These are phyloP conservation scores for Pteropus rufus DNA, from an alignment of 2,797 vertebrate genomes.

Conservation along the genomic window DNA sequence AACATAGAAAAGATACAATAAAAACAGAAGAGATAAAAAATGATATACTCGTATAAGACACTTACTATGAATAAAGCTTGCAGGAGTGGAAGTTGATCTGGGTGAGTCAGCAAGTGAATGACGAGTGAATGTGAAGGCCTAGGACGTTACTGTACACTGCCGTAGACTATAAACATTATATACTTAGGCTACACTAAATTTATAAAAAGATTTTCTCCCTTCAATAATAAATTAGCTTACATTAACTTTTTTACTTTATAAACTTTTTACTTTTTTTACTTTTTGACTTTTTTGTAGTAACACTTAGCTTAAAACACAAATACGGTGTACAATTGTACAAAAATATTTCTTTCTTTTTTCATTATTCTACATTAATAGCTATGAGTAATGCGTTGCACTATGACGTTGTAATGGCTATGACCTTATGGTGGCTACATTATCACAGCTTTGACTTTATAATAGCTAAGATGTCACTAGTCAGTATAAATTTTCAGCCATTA, in stretches of 20 bases:
- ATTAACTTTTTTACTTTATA: background rate
- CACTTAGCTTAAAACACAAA: background rate
- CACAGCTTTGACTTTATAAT: background rate
- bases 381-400: background rate
- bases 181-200: background rate
- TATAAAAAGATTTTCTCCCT: background rate
- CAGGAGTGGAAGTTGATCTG: background rate
- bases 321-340: background rate
- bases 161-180: background rate
- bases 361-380: background rate
- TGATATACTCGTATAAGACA: background rate
- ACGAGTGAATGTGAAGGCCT: background rate
- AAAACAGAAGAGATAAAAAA: background rate
- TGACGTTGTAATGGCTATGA: background rate
- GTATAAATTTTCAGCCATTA: background rate
- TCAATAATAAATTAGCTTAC: background rate
- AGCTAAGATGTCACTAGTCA: background rate
- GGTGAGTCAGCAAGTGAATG: background rate
- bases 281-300: background rate
- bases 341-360: background rate
- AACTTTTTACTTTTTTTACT: background rate
- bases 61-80: background rate
- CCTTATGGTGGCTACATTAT: background rate
- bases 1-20: background rate
- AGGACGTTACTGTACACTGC: background rate